phyloP scores from a whole-genome alignment of 1,140 invertebrate genomes.

The Brachionus calyciflorus region DNA sequence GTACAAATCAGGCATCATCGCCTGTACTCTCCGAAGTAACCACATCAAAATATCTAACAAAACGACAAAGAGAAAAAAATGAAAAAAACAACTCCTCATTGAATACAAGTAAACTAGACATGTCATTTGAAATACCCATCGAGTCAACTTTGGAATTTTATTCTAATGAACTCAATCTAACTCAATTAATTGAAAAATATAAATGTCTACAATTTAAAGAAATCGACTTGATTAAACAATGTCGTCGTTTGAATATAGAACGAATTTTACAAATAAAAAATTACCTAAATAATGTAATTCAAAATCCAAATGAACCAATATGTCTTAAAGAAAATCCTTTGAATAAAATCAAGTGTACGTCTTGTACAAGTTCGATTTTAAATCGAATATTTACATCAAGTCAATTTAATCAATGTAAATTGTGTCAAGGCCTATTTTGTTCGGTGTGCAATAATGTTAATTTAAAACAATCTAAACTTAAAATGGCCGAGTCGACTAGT shows the following conservation, averaged over 20 bases:
- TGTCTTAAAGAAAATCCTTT: neutral
- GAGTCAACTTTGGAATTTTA: neutral
- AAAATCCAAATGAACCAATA: neutral
- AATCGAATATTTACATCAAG: slow-evolving; percentile 1
- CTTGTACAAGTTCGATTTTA: slow-evolving; percentile 12
- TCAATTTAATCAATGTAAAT: slow-evolving; percentile 22
- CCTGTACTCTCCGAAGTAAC: neutral
- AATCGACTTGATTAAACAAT: neutral
- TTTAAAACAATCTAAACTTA: slow-evolving; percentile 10
- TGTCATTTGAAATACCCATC: neutral
- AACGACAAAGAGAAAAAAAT: slow-evolving; percentile 7
- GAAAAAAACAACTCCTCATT: neutral
- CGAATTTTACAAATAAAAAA: neutral
- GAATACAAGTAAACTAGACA: neutral
- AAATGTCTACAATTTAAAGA: neutral
- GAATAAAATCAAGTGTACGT: slow-evolving; percentile 32
- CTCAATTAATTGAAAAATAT: neutral
- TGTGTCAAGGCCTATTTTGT: slow-evolving; percentile 18
- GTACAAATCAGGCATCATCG: neutral
- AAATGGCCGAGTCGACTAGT: slow-evolving; percentile 15
- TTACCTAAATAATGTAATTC: neutral
- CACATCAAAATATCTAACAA: neutral
- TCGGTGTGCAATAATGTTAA: slow-evolving; percentile 16
- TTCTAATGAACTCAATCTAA: neutral
- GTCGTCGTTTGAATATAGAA: slow-evolving; percentile 1